Percentiles rank a stretch among this genome's conserved stretches.
These are phyloP conservation scores for Lepidonotus clava DNA, from an alignment of 2,888 invertebrate species.

Conservation along the genomic window DNA sequence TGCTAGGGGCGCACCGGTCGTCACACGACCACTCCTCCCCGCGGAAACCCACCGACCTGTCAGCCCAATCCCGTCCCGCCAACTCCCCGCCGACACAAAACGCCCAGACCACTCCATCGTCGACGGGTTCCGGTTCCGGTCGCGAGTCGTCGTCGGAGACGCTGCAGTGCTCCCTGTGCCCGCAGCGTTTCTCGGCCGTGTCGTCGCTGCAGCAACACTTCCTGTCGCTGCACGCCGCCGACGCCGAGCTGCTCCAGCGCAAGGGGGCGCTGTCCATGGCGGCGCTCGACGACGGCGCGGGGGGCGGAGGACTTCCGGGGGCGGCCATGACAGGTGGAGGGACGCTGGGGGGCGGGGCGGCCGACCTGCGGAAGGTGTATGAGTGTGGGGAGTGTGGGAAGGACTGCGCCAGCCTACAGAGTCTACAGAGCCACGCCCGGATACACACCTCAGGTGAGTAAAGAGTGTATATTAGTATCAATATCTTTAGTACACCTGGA, in stretches of 20 bases:
- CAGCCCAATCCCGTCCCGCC: background rate
- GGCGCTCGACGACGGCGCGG: background rate
- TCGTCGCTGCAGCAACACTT: slow-evolving; percentile 76
- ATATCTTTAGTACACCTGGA: no score
- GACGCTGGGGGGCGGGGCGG: background rate
- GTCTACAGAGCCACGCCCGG: slow-evolving; percentile 82
- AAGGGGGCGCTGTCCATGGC: slow-evolving; percentile 61
- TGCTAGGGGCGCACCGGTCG: slow-evolving; percentile 71
- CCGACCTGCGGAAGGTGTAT: slow-evolving; percentile 65
- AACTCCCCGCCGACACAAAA: slow-evolving; percentile 70
- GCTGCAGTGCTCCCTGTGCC: slow-evolving; percentile 75
- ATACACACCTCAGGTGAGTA: slow-evolving; percentile 78
- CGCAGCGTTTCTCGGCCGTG: slow-evolving; percentile 71
- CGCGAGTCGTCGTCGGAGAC: background rate
- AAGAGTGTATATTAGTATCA: no score
- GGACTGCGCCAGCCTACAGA: slow-evolving; percentile 81
- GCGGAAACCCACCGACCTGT: background rate
- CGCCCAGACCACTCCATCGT: slow-evolving; percentile 71
- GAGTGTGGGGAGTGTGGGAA: slow-evolving; percentile 81
- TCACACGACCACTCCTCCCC: background rate
- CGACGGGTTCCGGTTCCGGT: slow-evolving; percentile 71
- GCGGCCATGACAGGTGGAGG: background rate
- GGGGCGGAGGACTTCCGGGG: background rate
- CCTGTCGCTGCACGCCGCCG: slow-evolving; percentile 72
- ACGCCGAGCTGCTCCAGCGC: slow-evolving; percentile 64